Evolutionary conservation across 2,113 vertebrate species (phyloP).

Genomic region (human (Homo sapiens)): DNA sequence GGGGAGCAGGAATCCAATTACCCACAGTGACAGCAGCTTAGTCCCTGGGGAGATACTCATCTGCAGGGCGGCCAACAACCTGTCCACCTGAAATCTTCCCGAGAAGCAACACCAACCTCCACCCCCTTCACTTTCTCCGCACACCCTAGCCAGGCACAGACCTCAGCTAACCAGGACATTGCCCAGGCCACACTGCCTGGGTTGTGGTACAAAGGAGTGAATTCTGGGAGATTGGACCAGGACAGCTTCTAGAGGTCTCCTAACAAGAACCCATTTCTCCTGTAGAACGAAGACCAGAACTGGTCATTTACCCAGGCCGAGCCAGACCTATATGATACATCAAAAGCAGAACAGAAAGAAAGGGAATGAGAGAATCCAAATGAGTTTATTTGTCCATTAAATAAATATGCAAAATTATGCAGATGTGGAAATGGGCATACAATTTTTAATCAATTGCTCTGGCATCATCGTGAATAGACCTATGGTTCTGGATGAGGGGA

Average conservation of each 20-base stretch:
- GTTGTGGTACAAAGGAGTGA: not conserved
- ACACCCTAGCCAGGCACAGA: not conserved
- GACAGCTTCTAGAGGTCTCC: not conserved
- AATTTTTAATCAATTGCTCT: constrained; percentile 65
- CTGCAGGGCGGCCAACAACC: not conserved
- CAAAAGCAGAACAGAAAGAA: constrained; percentile 43
- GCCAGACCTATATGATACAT: constrained; percentile 35
- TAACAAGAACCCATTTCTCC: not conserved
- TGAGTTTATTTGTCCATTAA: constrained; percentile 61
- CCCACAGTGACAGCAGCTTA: constrained; percentile 63
- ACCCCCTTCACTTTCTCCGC: not conserved
- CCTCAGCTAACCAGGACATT: not conserved
- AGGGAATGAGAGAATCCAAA: constrained; percentile 60
- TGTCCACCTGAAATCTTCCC: constrained; percentile 48
- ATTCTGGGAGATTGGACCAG: not conserved
- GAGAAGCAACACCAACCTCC: not conserved
- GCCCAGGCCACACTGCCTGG: not conserved
- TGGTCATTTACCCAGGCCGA: constrained; percentile 1
- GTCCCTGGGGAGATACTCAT: constrained; percentile 36
- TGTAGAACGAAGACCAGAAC: constrained; percentile 13
- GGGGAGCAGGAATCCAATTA: constrained; percentile 74
- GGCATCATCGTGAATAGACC: constrained; percentile 50
- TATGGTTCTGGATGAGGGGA: not conserved
- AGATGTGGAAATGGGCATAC: constrained; percentile 53
- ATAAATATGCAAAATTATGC: constrained; percentile 75